Evolutionary conservation across 2,888 invertebrate species (phyloP), one percentile per base, ranked within the genome.

Genomic region (Drosophila glabriapex): DNA sequence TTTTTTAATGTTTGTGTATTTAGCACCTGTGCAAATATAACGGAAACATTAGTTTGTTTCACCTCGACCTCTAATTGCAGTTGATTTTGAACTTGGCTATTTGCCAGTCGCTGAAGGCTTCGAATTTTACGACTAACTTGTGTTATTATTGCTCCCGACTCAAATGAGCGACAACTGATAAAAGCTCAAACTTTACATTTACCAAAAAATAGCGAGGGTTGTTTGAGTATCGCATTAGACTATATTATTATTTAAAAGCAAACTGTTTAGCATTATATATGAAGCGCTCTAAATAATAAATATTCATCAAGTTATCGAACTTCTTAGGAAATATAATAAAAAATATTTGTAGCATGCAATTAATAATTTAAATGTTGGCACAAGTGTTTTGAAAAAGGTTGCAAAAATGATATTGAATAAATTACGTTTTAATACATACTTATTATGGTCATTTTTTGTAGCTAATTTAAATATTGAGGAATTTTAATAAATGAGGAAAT

Each of bases 61-160:
- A 60, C 61, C 43, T 55, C 69, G 52, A 66, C 73, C 72, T 79
- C 70, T 64, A 67, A 65, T 39, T 80, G 82, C 82, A 84, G 49
- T 76, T 63, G 68, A 58, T 74, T 71, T 90, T 90, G 91, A 85
- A 85, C 91, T 85, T 90, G 91, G 62, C 81, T 84, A 1, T 35
- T 41, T 35, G 50, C 14, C 50, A 28, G 49, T 56, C n/a, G 60
- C 31, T 55, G 16, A 43, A 22, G 10, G 55, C 49, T 66, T 60
- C 58, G 66, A 69, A 61, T 73, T 78, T 58, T 37, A 60, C 61
- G 63, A 37, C 60, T 29, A 14, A 2, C 5, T 50, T 35, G 35
- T 41, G 50, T 35, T 59, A 22, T 52, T 46, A 16, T 61, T 55
- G 39, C 39, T 56, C 4, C 22, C 33, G 39, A 37, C 61, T 62